Percentiles rank a stretch among this genome's conserved stretches.
phyloP scores from a whole-genome alignment of 2,888 invertebrate species.

The Lasioglossum figueresi region DNA sequence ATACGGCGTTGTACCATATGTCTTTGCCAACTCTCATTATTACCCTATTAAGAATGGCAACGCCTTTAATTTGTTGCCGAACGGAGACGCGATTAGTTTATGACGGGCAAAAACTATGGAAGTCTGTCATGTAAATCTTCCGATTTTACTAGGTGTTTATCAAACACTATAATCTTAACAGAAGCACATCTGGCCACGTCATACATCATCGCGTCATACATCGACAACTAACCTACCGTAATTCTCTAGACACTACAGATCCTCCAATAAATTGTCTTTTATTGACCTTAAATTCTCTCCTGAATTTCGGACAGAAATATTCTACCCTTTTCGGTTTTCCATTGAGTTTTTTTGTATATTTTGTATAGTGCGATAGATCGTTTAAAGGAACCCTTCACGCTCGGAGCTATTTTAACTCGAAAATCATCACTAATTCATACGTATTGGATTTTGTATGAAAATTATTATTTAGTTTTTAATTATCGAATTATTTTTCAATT shows the following conservation, averaged over 20 bases:
- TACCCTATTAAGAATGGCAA: slow-evolving; percentile 29
- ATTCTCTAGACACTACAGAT: background rate
- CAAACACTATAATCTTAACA: slow-evolving; percentile 11
- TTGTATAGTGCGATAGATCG: too few species aligned
- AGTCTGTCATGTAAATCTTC: slow-evolving; percentile 24
- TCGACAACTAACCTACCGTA: background rate
- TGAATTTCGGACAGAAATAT: background rate
- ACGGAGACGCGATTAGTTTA: slow-evolving; percentile 36
- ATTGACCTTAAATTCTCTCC: background rate
- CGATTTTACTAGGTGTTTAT: slow-evolving; percentile 37
- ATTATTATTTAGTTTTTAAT: too few species aligned
- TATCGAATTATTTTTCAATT: too few species aligned
- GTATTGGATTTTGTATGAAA: too few species aligned
- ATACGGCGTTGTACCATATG: slow-evolving; percentile 18
- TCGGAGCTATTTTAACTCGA: too few species aligned
- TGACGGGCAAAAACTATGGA: slow-evolving; percentile 3
- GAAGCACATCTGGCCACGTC: slow-evolving; percentile 2
- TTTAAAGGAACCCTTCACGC: too few species aligned
- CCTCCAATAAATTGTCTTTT: background rate
- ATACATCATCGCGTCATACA: background rate
- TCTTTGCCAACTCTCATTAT: slow-evolving; percentile 46
- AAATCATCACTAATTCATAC: too few species aligned
- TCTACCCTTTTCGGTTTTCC: too few species aligned
- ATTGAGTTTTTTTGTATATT: too few species aligned
- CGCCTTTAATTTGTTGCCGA: slow-evolving; percentile 31